Conservation (phyloP, 64 coral and sea anemone genomes). For the Dendronephthya gigantea region DNA sequence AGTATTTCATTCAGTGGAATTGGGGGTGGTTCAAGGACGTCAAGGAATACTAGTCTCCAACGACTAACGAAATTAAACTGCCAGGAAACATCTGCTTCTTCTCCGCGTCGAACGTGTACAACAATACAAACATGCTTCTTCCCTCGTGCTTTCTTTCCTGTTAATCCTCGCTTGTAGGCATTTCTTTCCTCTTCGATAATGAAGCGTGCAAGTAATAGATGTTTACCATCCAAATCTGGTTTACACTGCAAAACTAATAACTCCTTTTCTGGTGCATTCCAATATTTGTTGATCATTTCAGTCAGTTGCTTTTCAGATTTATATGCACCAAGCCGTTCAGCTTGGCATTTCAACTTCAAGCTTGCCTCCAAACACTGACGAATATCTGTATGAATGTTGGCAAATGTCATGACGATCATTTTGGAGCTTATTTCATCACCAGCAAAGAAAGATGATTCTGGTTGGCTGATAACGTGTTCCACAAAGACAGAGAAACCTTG, state of each 20-base stretch:
- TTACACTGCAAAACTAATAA: conserved; percentile 4
- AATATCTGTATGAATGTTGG: conserved; percentile 51
- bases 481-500: conserved; percentile 41
- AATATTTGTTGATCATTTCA: conserved; percentile 36
- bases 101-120: conserved; percentile 45
- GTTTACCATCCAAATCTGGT: not conserved
- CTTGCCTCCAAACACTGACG: conserved; percentile 38
- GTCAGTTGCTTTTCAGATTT: conserved; percentile 69
- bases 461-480: not conserved
- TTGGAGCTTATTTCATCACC: conserved; percentile 19
- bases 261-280: not conserved
- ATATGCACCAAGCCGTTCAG: conserved; percentile 52
- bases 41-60: conserved; percentile 68
- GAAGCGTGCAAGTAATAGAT: not conserved
- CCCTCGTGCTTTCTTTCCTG: not conserved
- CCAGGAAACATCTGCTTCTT: conserved; percentile 28
- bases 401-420: conserved; percentile 62
- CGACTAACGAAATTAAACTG: conserved; percentile 68
- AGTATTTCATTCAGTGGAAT: conserved; percentile 45
- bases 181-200: not conserved
- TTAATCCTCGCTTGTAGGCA: not conserved
- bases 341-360: conserved; percentile 30
- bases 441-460: not conserved
- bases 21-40: conserved; percentile 51
- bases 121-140: conserved; percentile 71